phyloP scores from a whole-genome alignment of 2,797 vertebrate genomes.

The Aselliscus stoliczkanus region DNA sequence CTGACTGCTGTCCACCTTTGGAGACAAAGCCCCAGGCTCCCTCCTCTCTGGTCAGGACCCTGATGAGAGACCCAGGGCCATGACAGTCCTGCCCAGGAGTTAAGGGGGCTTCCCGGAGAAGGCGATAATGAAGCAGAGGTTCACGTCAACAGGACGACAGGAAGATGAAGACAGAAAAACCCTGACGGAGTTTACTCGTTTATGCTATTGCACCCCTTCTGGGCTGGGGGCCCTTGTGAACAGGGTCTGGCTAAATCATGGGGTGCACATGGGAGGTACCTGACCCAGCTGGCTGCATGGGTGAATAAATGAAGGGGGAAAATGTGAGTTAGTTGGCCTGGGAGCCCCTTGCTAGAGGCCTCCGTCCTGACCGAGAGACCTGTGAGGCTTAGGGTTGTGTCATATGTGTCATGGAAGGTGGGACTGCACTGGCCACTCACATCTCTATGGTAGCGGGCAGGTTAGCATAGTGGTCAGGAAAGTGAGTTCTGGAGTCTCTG shows the following conservation, averaged over 20 bases:
- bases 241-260: not conserved
- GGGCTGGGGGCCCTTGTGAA: not conserved
- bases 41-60: not conserved
- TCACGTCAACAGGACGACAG: not conserved
- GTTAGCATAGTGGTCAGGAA: accelerated
- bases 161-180: not conserved
- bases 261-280: not conserved
- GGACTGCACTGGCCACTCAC: not conserved
- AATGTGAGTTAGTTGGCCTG: not conserved
- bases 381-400: not conserved
- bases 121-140: not conserved
- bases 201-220: not conserved
- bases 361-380: not conserved
- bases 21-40: no score
- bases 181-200: not conserved
- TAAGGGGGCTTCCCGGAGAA: not conserved
- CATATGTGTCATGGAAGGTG: no score
- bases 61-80: not conserved
- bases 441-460: not conserved
- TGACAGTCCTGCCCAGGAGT: not conserved
- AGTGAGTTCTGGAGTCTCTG: not conserved
- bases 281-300: not conserved
- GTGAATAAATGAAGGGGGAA: not conserved
- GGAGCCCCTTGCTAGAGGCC: not conserved
- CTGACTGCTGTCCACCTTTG: not conserved